Base-by-base conservation (phyloP, 2,888 invertebrate species). In the Erebia ligea region DNA sequence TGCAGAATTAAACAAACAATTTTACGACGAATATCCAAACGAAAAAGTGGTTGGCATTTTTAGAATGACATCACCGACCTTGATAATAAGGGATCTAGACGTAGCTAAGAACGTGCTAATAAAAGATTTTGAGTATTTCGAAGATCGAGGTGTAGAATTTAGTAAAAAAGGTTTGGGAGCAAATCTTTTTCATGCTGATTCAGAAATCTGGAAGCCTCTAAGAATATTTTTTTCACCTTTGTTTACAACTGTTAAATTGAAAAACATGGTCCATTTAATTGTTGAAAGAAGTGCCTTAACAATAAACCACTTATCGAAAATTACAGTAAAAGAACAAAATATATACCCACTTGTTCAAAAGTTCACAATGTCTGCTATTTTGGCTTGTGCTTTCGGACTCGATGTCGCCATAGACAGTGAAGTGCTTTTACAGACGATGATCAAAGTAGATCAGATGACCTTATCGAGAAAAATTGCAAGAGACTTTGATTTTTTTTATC, bases 21-120 rank as follows among this genome's bases (percentile, higher is more conserved):
- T 85, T 1, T 88, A 89, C 66, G 58, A 82, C 0, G 68, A 74
- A 3, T 88, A 75, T 66, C 83, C 84, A 0, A 76, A 85, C 5
- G 88, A 87, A 73, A 87, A 86, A 77, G 77, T 86, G 0, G 82
- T 89, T 1, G 89, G 89, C 1, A 10, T 87, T 0, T 89, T 82
- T 45, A 82, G 84, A 70, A 82, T 86, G 79, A 84, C 83, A 0
- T 80, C 80, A 5, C 88, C 87, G 0, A 76, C 77, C 56, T 57
- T 89, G 15, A 57, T 88, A 3, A 71, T 90, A 15, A 77, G 84
- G 17, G 89, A 90, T 72, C 76, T 86, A 34, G 88, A 90, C 11
- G 4, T 45, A 13, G 11, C 42, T 40, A 45, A 61, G 19, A 61
- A 11, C 1, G 11, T 42, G 8, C n/a, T 40, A 0, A 40, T 59